Percentiles rank a stretch among this genome's conserved stretches.
These are phyloP conservation scores for Burhinus bistriatus DNA, from an alignment of 2,113 vertebrate genomes.

Conservation along the genomic window DNA sequence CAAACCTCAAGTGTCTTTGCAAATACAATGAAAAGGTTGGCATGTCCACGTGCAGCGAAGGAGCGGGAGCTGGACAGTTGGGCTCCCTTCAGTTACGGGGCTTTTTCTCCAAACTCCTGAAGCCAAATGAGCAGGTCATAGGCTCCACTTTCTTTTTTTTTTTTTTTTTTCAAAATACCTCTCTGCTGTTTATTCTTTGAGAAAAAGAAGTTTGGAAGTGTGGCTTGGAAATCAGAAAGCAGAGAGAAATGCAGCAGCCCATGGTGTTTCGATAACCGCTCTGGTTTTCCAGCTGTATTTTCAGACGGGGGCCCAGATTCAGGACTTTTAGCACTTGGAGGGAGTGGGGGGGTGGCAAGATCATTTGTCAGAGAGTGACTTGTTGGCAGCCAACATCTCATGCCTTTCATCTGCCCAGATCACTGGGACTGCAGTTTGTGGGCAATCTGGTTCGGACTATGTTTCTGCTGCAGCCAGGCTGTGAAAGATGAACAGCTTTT, in stretches of 20 bases:
- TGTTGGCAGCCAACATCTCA: neutral
- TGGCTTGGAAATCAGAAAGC: neutral
- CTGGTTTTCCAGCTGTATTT: neutral
- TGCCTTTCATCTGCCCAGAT: neutral
- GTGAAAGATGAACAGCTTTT: neutral
- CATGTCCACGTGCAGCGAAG: accelerated
- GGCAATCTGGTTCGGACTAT: neutral
- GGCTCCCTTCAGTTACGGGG: too few species aligned
- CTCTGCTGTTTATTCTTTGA: neutral
- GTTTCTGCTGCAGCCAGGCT: neutral
- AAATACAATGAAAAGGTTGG: neutral
- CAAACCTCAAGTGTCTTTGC: neutral
- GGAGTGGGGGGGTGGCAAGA: neutral
- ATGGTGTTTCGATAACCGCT: accelerated
- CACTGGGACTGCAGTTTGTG: neutral
- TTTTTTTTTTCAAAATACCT: neutral
- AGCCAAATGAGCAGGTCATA: neutral
- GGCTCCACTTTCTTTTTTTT: neutral
- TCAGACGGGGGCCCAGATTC: neutral
- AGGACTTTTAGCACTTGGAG: neutral
- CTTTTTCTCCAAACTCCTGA: neutral
- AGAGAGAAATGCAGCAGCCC: neutral
- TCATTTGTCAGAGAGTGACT: neutral
- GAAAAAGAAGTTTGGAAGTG: neutral
- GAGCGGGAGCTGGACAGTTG: neutral